Evolutionary conservation across 2,113 vertebrate genomes (phyloP).

Genomic region (Zootoca vivipara): DNA sequence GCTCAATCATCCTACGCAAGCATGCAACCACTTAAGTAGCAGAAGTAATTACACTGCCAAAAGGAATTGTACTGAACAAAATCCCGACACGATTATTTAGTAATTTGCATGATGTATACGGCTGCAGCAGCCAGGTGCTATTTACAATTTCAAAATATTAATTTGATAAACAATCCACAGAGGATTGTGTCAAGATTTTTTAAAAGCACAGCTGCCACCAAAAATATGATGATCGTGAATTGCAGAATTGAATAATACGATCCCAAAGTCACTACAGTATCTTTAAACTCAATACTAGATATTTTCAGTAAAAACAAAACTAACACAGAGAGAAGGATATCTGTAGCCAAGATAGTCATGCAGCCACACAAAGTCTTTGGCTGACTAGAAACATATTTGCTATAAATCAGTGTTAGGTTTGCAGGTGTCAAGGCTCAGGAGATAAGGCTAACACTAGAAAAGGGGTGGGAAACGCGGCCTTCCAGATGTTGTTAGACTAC

Average conservation of each 20-base stretch:
- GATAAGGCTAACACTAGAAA: too few relatives aligned
- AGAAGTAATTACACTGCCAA: conserved; percentile 16
- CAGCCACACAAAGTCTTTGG: background rate
- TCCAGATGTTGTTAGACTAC: too few relatives aligned
- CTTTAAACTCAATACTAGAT: background rate
- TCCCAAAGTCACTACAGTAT: background rate
- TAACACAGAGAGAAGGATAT: background rate
- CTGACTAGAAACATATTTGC: background rate
- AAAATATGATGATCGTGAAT: background rate
- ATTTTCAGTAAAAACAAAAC: background rate
- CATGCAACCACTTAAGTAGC: conserved; percentile 10
- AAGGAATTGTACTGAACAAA: conserved; percentile 20
- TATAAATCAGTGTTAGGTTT: too few relatives aligned
- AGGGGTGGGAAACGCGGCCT: too few relatives aligned
- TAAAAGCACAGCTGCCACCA: conserved; percentile 17
- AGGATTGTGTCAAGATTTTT: conserved; percentile 14
- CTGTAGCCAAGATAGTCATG: background rate
- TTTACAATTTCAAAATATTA: conserved; percentile 34
- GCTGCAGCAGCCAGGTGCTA: background rate
- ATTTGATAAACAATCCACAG: background rate
- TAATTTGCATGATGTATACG: conserved; percentile 6
- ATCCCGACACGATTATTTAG: background rate
- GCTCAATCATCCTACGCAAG: background rate
- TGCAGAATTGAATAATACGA: background rate
- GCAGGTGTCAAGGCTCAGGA: too few relatives aligned